Conservation (phyloP, 2,113 vertebrate species). For the Austrofundulus limnaeus region DNA sequence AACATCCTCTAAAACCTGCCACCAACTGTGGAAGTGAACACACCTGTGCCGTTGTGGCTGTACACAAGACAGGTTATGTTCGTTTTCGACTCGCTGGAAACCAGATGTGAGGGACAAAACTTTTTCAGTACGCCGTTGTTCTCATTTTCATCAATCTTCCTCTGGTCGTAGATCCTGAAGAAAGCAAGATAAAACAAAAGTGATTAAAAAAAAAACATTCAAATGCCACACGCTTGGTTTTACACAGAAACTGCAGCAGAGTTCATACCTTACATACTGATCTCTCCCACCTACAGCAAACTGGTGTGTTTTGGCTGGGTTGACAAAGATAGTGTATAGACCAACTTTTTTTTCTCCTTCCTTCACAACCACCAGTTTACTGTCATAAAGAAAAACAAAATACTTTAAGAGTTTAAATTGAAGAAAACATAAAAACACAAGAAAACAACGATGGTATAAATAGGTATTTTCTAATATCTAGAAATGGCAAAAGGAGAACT, state of each 20-base stretch:
- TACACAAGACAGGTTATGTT: conserved; percentile 97
- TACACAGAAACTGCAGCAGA: neutral
- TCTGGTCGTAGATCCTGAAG: conserved; percentile 92
- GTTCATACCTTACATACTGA: conserved; percentile 89
- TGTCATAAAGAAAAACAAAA: conserved; percentile 58
- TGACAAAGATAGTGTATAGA: conserved; percentile 94
- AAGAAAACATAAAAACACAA: neutral
- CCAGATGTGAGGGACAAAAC: conserved; percentile 94
- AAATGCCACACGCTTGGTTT: neutral
- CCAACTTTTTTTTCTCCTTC: conserved; percentile 96
- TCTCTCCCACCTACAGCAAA: conserved; percentile 95
- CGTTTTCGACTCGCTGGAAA: conserved; percentile 95
- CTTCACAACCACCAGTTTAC: conserved; percentile 94
- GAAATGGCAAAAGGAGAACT: neutral
- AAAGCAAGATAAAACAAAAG: neutral
- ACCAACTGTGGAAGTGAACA: neutral
- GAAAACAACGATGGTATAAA: neutral
- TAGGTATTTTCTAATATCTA: neutral
- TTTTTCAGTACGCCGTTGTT: conserved; percentile 96
- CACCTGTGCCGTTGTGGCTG: conserved; percentile 94
- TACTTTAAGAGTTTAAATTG: neutral
- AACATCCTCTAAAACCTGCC: too few species aligned
- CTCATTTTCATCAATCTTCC: conserved; percentile 93
- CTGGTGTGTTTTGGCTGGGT: conserved; percentile 91
- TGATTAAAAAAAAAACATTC: neutral